Base-by-base conservation (phyloP, 2,797 vertebrate species). In the Anisognathus igniventris region DNA sequence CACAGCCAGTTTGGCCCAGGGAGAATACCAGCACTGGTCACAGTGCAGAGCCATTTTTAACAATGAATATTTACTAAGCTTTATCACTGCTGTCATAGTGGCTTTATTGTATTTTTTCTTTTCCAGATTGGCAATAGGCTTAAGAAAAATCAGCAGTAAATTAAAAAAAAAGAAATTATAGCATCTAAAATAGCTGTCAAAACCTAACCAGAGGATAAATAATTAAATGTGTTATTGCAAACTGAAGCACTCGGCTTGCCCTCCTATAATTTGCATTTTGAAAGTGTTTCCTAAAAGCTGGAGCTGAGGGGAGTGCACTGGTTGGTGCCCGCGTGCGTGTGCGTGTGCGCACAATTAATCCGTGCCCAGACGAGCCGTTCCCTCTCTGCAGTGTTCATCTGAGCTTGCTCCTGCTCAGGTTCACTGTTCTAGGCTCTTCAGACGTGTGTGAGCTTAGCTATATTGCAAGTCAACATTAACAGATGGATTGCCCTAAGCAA, bases 401-500 rank as follows among this genome's bases (percentile, higher is more conserved):
- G 53, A 86, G 80, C 82, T 84, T 35, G 14, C 91, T 87, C 68
- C 81, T 84, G 78, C 95, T 79, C 64, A 30, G 84, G n/a, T 80
- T 74, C 60, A 50, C 89, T 92, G 4, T 91, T 90, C 64, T 75
- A 74, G 70, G 84, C 79, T 94, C 76, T 66, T 79, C 87, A 65
- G 88, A 87, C 5, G 22, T 74, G 61, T 58, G 73, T 3, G 27
- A 91, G 92, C 94, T 89, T 47, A 76, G 80, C 95, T 94, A 3
- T 78, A 42, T 56, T 94, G 82, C 79, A 61, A 94, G 85, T 95
- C 97, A 93, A 37, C 95, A 82, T 92, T 97, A 97, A 97, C 98
- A 98, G 98, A 98, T 98, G 98, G 97, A 95, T 97, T 97, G 97
- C 98, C 97, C 96, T 97, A 53, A 98, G 97, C 97, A 94, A 97